Base-by-base conservation (phyloP, 2,888 invertebrate species). In the Apotomis capreana region DNA sequence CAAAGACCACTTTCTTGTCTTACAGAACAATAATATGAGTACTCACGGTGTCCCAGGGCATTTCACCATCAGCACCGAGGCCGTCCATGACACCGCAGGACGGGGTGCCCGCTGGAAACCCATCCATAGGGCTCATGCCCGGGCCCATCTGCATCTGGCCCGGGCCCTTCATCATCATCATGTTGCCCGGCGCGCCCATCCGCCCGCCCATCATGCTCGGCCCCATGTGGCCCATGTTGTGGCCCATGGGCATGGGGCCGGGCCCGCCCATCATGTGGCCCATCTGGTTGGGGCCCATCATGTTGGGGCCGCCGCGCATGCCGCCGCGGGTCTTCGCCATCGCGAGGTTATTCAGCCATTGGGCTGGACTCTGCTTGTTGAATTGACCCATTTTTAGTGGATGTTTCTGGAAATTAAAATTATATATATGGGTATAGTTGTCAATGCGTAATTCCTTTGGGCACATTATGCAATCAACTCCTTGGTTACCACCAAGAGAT, bases 351-450 rank as follows among this genome's bases (percentile, higher is more conserved):
- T 96, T 96, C 54, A 96, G 90, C 96, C 97, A 97, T 83, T 96
- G 96, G 37, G 96, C 95, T 64, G 96, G 96, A 83, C 96, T 97
- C 84, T 97, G 97, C 81, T 97, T 95, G 87, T 96, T 96, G 87
- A 97, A 96, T 84, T 97, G 98, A 69, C 96, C 96, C 87, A 96
- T 95, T 94, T 98, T 98, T 80, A 97, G 94, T 4, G 98, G 98
- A 89, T 98, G 97, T 94, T 98, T 98, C 95, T 97, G 94, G 73
- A 95, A 95, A 80, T 83, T 85, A n/a, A 77, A 87, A 60, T 44
- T 63, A 44, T 62, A 55, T 65, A 15, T 57, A 65, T 15, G 36
- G 55, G n/a, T 44, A 2, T 36, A 37, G 10, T 49, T 6, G 9
- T 9, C 9, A 8, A 8, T 6, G 44, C 44, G 44, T 44, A 3